Evolutionary conservation across 2,888 invertebrate species (phyloP), one percentile per base, ranked within the genome.

Genomic region (Unio delphinus): DNA sequence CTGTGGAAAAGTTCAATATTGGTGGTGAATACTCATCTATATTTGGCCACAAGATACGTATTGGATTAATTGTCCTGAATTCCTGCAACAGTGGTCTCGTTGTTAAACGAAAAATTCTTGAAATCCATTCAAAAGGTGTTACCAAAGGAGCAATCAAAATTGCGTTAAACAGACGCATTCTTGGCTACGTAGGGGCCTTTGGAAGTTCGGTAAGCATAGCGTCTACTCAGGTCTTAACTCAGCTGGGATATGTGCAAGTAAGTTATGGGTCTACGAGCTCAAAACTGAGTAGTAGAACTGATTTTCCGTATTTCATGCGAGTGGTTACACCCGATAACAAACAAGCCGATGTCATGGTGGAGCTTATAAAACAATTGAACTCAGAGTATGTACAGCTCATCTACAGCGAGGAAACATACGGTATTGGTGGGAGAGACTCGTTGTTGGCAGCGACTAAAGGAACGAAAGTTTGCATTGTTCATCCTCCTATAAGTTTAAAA

Each of bases 401-500:
- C 20, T 64, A 64, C 55, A n/a, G 23, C 28, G 30, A 61, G 8
- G 62, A 30, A 26, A 17, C 62, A 15, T 61, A 28, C 28, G 62
- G 62, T 26, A 1, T 20, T 30, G 30, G 62, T 30, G 23, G 62
- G 3, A 28, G n/a, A 23, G 28, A 23, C 8, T 11, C 62, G 11
- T 28, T 61, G 4, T 2, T 55, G n/a, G 55, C 15, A 5, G 65
- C 23, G 18, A 60, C 61, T 6, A 65, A 69, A 28, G 28, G 54
- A 7, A 34, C 4, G 15, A 61, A 65, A 18, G 60, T 65, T 15
- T 65, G 69, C n/a, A 56, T 69, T 23, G 61, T 60, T 55, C 26
- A 62, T 62, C 20, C 69, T 58, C 30, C 59, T 73, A 7, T 45
- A 64, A 61, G 64, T 68, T 17, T 26, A 64, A 54, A 65, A 73